Evolutionary conservation across 2,888 invertebrate genomes (phyloP), one percentile per base, ranked within the genome.

Genomic region (Troides helena): DNA sequence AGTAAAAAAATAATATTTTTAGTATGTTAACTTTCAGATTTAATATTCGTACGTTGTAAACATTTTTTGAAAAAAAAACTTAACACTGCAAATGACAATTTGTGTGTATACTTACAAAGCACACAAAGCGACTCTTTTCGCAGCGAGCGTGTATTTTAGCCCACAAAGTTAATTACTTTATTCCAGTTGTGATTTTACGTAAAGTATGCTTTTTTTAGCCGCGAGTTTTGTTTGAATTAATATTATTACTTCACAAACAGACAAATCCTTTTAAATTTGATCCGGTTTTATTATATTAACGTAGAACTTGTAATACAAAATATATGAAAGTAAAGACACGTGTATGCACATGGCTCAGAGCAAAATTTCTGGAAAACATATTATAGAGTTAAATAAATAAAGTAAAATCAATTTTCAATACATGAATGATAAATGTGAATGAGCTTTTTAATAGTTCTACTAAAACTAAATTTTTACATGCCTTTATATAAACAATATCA

Each of bases 111-210:
- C 36, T 58, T 62, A 60, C 43, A 50, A n/a, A 63, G 66, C 23
- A n/a, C 30, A 70, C 70, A 70, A 70, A 70, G 70, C 62, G 17
- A 62, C 57, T n/a, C 58, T 23, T 59, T 70, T 67, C 21, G 57
- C 46, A 50, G 57, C 36, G 65, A 43, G 70, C 70, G 62, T 66
- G 66, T 66, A 70, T 66, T 67, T 63, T 62, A 63, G 43, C 58
- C 53, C 46, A 62, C 69, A 66, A 66, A 70, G 70, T 59, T 70
- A 70, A 70, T 70, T 67, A 70, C 66, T 63, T 66, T 62, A 67
- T 66, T 67, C 39, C 62, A 66, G 62, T 50, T 62, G 6, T 50
- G 66, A 62, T 62, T 65, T 62, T 61, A 66, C 46, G 25, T 23
- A 58, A 60, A 23, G 36, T 36, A 56, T 30, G 23, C n/a, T 14